Evolutionary conservation across 2,797 vertebrate species (phyloP).

Genomic region (Anableps anableps): DNA sequence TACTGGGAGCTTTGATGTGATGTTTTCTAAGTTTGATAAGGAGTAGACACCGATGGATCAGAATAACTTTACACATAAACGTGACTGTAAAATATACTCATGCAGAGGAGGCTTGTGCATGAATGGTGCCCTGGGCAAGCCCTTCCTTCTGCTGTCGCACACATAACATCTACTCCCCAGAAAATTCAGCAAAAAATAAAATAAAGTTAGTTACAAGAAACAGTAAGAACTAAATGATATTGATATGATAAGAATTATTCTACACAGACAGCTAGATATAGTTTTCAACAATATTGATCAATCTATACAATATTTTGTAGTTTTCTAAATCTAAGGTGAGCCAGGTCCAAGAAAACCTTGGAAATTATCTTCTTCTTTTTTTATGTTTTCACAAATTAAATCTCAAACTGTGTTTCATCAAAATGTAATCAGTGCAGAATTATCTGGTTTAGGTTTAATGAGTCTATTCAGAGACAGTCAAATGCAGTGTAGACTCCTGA

Average conservation of each 20-base stretch:
- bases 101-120: background rate
- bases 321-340: background rate
- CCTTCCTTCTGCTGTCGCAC: background rate
- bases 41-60: conserved; percentile 36
- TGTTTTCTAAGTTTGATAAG: conserved; percentile 29
- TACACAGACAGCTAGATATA: background rate
- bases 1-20: conserved; percentile 46
- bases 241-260: background rate
- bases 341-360: background rate
- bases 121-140: background rate
- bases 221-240: background rate
- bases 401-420: background rate
- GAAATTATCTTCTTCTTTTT: background rate
- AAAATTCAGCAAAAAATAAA: background rate
- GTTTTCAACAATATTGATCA: background rate
- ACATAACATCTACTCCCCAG: background rate
- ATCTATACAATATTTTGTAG: background rate
- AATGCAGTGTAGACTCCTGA: background rate
- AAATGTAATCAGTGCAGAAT: background rate
- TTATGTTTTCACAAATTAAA: background rate
- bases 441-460: background rate
- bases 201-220: background rate
- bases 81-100: conserved; percentile 29
- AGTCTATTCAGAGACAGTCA: background rate
- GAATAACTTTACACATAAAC: conserved; percentile 62